Base-by-base conservation (phyloP, 1,140 invertebrate genomes). In the Dendroctonus ponderosae region DNA sequence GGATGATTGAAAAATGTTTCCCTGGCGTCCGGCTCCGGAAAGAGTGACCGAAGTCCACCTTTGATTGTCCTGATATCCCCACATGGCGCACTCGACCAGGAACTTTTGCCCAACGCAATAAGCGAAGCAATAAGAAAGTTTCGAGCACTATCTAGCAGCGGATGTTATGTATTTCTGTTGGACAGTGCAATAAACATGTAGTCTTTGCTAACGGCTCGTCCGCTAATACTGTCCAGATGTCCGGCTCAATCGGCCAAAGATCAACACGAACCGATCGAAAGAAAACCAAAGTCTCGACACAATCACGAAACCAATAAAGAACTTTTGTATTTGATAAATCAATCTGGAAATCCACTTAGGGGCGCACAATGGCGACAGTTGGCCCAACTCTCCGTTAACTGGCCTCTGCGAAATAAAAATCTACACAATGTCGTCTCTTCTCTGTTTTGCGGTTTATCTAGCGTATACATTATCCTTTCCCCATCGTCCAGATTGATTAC, bases 301-400 rank as follows among this genome's bases (percentile, higher is more conserved):
- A 69, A 73, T 73, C 70, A 72, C 66, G 59, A 64, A 74, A 73
- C 69, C 69, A 75, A 74, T 73, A 74, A 73, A 73, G 69, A 72
- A 75, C 72, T 75, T 75, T 75, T 71, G 72, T 75, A 70, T 75
- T 75, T 74, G 74, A 75, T 74, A 75, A 75, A 75, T 75, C 74
- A 75, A 75, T 75, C 71, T 62, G 46, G 68, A 61, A 68, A 70
- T 69, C 61, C 67, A 56, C 64, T 67, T 70, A 66, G 66, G 39
- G 54, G 43, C 50, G 58, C 40, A 59, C 61, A 71, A 71, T 67
- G 63, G 67, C 60, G 67, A 69, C 67, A 69, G 67, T 69, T 69
- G 67, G 44, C 49, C 37, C 49, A 15, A 62, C 49, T 52, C 52
- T 62, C 52, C 60, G 60, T 62, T 62, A 62, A 62, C 49, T 62